Base-by-base conservation (phyloP, 1,140 invertebrate species). In the Heliconius himera region DNA sequence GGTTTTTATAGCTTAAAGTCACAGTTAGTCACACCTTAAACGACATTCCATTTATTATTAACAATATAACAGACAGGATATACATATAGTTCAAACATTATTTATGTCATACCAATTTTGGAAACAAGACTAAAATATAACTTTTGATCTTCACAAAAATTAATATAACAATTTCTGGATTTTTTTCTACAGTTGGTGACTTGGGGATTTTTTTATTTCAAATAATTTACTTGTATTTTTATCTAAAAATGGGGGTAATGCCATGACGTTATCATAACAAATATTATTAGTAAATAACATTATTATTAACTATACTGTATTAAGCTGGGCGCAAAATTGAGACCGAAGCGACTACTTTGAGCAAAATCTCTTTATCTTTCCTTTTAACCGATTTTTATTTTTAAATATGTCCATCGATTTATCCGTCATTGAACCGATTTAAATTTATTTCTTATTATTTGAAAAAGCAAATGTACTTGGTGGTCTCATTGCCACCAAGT, bases 51-150 rank as follows among this genome's bases (percentile, higher is more conserved):
- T 70, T 76, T 66, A 33, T 70, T 70, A 56, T 56, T 29, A 46
- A 74, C 11, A 74, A 22, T 38, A 51, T 49, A 46, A 26, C n/a
- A 72, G 38, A 72, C 70, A 36, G 36, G 29, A 36, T 38, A 8
- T 41, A 41, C 41, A 41, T 41, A 70, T 75, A 29, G 74, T 75
- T 41, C 36, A 76, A 76, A 76, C 26, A 41, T 60, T 56, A 60
- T 76, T 76, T 70, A 76, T 70, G 38, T 70, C 22, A 33, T 29
- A n/a, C 74, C 74, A 49, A 46, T 76, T 76, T 70, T 54, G 74
- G 74, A 29, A 76, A 76, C 74, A 76, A 76, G 38, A 70, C 18
- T 41, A 20, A 46, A 70, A 70, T 46, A 70, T 76, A 38, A 16
- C 36, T 76, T 60, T 70, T 46, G 41, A 26, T 70, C 26, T 29